Conservation (phyloP, 1,140 invertebrate species). For the Drosophila erecta region DNA sequence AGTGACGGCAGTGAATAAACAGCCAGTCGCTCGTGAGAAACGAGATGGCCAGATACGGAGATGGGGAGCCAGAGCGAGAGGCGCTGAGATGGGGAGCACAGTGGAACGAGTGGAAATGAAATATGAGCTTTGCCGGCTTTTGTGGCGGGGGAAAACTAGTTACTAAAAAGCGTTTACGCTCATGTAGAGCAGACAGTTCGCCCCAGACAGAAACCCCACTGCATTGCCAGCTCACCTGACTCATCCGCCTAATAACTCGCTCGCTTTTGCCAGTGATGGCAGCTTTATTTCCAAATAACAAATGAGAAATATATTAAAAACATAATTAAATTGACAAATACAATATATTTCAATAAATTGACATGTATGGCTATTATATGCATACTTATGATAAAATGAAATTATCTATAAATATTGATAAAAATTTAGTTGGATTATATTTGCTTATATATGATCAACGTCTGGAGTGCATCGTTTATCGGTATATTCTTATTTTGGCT, state of each 20-base stretch:
- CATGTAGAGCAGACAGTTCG: constrained; percentile 65
- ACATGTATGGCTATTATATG: too few species aligned
- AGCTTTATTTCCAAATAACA: background rate
- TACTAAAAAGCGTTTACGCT: constrained; percentile 76
- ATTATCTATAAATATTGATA: too few species aligned
- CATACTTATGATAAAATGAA: too few species aligned
- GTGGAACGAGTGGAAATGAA: constrained; percentile 65
- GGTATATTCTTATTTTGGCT: too few species aligned
- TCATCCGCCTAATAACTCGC: constrained; percentile 36
- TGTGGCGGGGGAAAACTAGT: constrained; percentile 62
- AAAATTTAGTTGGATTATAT: too few species aligned
- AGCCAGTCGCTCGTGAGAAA: constrained; percentile 26
- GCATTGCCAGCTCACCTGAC: constrained; percentile 37
- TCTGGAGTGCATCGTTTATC: too few species aligned
- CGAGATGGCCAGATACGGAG: constrained; percentile 5
- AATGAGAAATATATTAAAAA: background rate
- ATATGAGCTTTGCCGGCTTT: constrained; percentile 42
- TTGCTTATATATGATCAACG: too few species aligned
- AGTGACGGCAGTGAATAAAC: constrained; percentile 72
- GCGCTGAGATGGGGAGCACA: background rate
- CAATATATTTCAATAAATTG: too few species aligned
- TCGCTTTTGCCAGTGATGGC: constrained; percentile 12
- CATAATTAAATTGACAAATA: background rate
- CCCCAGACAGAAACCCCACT: constrained; percentile 33
- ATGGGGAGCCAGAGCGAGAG: background rate